Percentiles rank a stretch among this genome's conserved stretches.
Evolutionary conservation across 2,797 vertebrate genomes (phyloP).

Genomic region (Gymnothorax javanicus): DNA sequence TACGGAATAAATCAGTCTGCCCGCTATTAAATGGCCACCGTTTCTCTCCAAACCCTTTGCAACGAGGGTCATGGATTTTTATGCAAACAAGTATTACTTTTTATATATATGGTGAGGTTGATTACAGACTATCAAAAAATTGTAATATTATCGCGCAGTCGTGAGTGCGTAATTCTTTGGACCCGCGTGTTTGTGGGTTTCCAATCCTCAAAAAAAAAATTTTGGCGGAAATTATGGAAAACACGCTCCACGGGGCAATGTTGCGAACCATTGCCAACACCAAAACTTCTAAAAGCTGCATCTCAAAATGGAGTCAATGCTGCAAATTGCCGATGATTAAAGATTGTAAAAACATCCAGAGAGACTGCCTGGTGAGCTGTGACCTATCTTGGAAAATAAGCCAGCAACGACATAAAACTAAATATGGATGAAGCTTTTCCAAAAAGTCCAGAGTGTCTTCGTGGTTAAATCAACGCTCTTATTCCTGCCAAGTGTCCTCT

Average conservation of each 20-base stretch:
- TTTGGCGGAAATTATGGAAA: neutral
- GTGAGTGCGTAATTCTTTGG: conserved; percentile 53
- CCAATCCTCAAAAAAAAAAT: neutral
- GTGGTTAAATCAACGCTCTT: neutral
- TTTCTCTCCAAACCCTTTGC: conserved; percentile 84
- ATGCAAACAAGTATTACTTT: conserved; percentile 75
- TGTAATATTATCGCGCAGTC: conserved; percentile 59
- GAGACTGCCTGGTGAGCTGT: neutral
- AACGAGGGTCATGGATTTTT: conserved; percentile 82
- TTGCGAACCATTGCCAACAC: neutral
- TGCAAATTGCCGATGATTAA: neutral
- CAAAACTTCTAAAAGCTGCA: neutral
- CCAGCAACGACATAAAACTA: neutral
- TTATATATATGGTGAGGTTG: conserved; percentile 66
- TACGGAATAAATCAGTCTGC: conserved; percentile 97
- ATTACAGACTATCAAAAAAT: conserved; percentile 77
- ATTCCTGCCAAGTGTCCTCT: neutral
- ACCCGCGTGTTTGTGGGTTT: conserved; percentile 51
- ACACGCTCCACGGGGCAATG: neutral
- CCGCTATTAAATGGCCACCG: conserved; percentile 90
- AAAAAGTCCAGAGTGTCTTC: neutral
- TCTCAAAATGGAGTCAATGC: neutral
- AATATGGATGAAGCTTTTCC: neutral
- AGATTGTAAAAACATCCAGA: neutral
- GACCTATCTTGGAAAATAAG: neutral